phyloP scores from a whole-genome alignment of 1,140 invertebrate genomes.

The Papilio polytes region DNA sequence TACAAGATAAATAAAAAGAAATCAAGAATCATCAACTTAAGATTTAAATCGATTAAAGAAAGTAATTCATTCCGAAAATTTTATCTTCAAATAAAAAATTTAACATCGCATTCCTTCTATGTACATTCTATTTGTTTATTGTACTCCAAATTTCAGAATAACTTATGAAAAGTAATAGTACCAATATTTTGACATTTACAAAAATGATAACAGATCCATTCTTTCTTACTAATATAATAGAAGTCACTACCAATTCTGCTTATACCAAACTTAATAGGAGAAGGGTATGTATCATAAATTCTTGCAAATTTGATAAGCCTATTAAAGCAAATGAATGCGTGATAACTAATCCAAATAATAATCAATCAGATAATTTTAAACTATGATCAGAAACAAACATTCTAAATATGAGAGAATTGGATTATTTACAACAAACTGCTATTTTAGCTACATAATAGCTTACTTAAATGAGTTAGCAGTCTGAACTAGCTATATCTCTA shows the following conservation, averaged over 20 bases:
- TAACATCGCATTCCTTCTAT: constrained; percentile 4
- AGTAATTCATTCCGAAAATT: background rate
- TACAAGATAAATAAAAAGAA: constrained; percentile 11
- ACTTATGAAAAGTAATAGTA: background rate
- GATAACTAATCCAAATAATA: background rate
- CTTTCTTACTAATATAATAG: background rate
- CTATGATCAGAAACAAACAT: background rate
- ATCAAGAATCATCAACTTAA: background rate
- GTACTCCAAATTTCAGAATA: background rate
- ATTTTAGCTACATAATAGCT: constrained; percentile 6
- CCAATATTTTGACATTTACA: background rate
- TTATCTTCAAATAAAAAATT: background rate
- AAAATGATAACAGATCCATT: background rate
- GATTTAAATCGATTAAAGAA: background rate
- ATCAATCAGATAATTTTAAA: background rate
- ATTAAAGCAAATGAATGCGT: background rate
- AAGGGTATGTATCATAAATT: background rate
- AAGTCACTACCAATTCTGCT: background rate
- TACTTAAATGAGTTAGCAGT: constrained; percentile 27
- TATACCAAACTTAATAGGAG: background rate
- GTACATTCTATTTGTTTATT: background rate
- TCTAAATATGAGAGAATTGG: background rate
- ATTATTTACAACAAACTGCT: constrained; percentile 32
- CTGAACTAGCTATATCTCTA: constrained; percentile 28
- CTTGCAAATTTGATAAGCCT: background rate